Percentiles rank a stretch among this genome's conserved stretches.
phyloP scores from a whole-genome alignment of 1,140 invertebrate genomes.

The Goniozus legneri region DNA sequence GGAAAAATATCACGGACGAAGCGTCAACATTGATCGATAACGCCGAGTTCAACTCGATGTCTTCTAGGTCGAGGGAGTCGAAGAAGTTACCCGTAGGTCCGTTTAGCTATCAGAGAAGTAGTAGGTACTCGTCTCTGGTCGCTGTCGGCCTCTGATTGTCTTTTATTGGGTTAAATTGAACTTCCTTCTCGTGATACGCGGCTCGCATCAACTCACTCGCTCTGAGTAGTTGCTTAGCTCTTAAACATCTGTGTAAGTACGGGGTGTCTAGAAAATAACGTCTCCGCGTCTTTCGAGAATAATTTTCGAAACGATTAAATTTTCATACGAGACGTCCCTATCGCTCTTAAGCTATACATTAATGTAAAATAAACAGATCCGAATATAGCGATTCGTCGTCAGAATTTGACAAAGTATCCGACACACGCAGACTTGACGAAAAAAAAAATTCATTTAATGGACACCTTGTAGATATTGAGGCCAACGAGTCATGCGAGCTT shows the following conservation, averaged over 20 bases:
- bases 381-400: too few species aligned
- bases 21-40: too few species aligned
- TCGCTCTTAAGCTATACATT: too few species aligned
- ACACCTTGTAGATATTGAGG: slow-evolving; percentile 24
- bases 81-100: slow-evolving; percentile 37
- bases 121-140: slow-evolving; percentile 49
- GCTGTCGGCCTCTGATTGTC: slow-evolving; percentile 55
- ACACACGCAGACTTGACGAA: too few species aligned
- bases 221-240: slow-evolving; percentile 49
- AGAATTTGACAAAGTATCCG: too few species aligned
- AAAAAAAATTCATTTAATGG: not conserved
- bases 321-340: too few species aligned
- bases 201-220: slow-evolving; percentile 54
- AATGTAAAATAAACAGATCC: too few species aligned
- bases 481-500: slow-evolving; percentile 27
- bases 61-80: slow-evolving; percentile 29
- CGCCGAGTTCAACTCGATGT: too few species aligned
- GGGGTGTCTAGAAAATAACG: slow-evolving; percentile 48
- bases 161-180: slow-evolving; percentile 58
- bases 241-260: slow-evolving; percentile 49
- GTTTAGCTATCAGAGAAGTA: slow-evolving; percentile 41
- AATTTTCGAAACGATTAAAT: too few species aligned
- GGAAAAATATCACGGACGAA: too few species aligned
- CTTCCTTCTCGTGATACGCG: slow-evolving; percentile 56
- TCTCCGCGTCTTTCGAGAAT: too few species aligned